Conservation (phyloP, 2,113 vertebrate genomes). For the Heterotilapia buettikoferi region DNA sequence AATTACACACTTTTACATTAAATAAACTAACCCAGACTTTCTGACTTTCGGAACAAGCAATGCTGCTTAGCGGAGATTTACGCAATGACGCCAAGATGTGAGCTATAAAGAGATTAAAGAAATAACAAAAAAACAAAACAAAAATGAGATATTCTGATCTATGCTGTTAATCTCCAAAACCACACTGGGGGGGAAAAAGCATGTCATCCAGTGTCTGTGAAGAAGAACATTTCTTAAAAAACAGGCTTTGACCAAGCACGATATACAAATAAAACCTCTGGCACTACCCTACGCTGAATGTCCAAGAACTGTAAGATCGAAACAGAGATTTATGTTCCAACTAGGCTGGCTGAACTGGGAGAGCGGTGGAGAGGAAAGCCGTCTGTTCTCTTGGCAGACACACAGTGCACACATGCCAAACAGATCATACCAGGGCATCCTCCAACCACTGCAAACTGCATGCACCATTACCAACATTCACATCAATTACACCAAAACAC, state of each 20-base stretch:
- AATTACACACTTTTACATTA: neutral
- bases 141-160: constrained; percentile 23
- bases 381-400: constrained; percentile 35
- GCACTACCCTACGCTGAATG: neutral
- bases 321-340: constrained; percentile 25
- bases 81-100: constrained; percentile 14
- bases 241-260: constrained; percentile 35
- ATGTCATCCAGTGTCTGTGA: constrained; percentile 20
- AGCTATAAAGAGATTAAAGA: neutral
- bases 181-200: neutral
- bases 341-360: neutral
- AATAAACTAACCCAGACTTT: neutral
- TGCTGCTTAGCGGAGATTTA: neutral
- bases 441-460: constrained; percentile 22
- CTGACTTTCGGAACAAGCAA: neutral
- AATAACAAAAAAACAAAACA: neutral
- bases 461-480: constrained; percentile 28
- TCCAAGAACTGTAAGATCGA: neutral
- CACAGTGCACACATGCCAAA: constrained; percentile 22
- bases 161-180: constrained; percentile 14
- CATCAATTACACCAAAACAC: constrained; percentile 19
- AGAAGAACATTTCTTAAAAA: constrained; percentile 44
- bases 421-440: constrained; percentile 17
- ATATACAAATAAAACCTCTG: constrained; percentile 35
- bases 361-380: constrained; percentile 37